Base-by-base conservation (phyloP, 35 echinoderm and acorn worm species). In the Apostichopus japonicus region DNA sequence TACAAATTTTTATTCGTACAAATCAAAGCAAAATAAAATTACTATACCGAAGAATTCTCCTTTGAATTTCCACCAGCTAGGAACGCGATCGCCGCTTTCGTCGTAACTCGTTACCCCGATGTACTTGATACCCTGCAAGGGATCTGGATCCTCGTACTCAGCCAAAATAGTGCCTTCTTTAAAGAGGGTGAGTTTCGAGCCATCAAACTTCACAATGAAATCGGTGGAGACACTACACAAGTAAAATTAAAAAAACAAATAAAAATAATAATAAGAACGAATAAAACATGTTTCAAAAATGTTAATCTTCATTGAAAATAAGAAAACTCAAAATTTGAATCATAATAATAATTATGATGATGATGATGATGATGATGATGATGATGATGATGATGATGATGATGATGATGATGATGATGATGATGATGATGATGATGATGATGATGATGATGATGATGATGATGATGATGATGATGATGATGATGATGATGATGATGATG, bases 401-500 rank as follows among this genome's bases (percentile, higher is more conserved):
- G 33, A 44, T 44, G 2, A 44, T 44, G 33, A 44, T 44, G 2
- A 44, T 44, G 2, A 44, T 44, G 2, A 44, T 44, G 33, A 44
- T 44, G 33, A 44, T 44, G 2, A 44, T 44, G 2, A 44, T 44
- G 2, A 33, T 0, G 33, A 44, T 44, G 33, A 44, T 44, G 0
- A 44, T 44, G 2, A 44, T 44, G 2, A 44, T 44, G 33, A 44
- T 33, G 27, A 33, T 33, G 0, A 33, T 33, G 0, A 33, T 33
- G 27, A 33, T 33, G 27, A 33, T 33, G 27, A 33, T 33, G 27
- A 33, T 33, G 27, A 33, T 72, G 1, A 72, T 72, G n/a, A 72
- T 72, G n/a, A 72, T 72, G n/a, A 72, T 72, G n/a, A 72, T 72
- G n/a, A 72, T 72, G 1, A 72, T 72, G n/a, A 72, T 72, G n/a